phyloP scores from a whole-genome alignment of 2,888 invertebrate species.

The Platypus cylindrus region DNA sequence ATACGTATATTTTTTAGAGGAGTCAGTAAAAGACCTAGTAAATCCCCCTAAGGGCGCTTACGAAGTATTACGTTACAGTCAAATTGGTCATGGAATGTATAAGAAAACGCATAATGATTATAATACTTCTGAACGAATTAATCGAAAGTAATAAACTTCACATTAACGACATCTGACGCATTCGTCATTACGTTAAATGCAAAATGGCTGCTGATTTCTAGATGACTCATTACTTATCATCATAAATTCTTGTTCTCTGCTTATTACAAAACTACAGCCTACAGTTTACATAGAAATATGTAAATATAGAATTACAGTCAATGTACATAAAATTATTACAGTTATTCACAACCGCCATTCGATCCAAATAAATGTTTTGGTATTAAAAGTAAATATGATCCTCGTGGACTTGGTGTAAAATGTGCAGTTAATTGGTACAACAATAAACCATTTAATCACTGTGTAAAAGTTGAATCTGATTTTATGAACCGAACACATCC shows the following conservation, averaged over 20 bases:
- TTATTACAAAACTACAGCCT: no score
- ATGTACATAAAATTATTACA: conserved; percentile 11
- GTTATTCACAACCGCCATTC: conserved; percentile 33
- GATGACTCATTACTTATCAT: no score
- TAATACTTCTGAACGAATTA: conserved; percentile 34
- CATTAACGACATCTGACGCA: no score
- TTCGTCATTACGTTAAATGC: background rate
- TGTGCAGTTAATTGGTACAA: conserved; percentile 34
- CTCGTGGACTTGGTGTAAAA: conserved; percentile 37
- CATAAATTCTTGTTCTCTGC: no score
- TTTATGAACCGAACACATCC: conserved; percentile 30
- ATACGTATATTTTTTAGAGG: conserved; percentile 20
- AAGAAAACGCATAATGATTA: conserved; percentile 38
- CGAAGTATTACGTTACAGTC: conserved; percentile 30
- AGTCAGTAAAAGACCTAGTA: conserved; percentile 29
- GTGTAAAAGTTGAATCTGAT: conserved; percentile 36
- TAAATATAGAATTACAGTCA: background rate
- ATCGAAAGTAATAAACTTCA: conserved; percentile 30
- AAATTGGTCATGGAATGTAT: conserved; percentile 35
- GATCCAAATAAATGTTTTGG: conserved; percentile 38
- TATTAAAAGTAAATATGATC: conserved; percentile 34
- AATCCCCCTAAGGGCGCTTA: conserved; percentile 33
- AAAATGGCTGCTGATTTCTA: no score
- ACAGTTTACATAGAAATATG: no score
- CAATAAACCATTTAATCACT: conserved; percentile 29